Conservation (phyloP, 1,140 invertebrate genomes). For the Lasioglossum baleicum region DNA sequence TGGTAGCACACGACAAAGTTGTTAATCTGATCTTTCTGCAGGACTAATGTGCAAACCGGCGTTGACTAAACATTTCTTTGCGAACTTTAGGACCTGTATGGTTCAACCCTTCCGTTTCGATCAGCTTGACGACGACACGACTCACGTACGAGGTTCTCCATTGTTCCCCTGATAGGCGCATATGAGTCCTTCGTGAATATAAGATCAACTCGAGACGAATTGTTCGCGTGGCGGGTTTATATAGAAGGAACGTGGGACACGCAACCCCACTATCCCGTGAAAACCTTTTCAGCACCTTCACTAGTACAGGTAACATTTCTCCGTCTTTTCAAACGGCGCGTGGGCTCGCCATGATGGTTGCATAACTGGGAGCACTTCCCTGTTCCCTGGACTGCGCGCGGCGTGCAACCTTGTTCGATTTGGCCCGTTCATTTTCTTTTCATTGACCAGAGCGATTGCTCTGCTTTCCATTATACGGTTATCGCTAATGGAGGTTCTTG, state of each 20-base stretch:
- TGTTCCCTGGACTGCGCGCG: neutral
- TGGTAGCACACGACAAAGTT: too few relatives aligned
- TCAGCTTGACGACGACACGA: neutral
- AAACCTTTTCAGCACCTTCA: constrained; percentile 51
- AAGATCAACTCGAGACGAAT: constrained; percentile 38
- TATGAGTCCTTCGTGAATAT: constrained; percentile 25
- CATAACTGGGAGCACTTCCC: constrained; percentile 51
- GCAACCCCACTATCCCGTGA: constrained; percentile 58
- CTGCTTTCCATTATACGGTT: neutral
- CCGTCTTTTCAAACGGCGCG: constrained; percentile 26
- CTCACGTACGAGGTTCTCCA: constrained; percentile 56
- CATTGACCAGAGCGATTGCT: neutral
- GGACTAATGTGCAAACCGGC: too few relatives aligned
- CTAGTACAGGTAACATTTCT: constrained; percentile 32
- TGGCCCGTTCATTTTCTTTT: neutral
- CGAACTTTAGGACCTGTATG: too few relatives aligned
- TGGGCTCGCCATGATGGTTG: constrained; percentile 15
- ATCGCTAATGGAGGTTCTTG: neutral
- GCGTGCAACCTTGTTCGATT: neutral
- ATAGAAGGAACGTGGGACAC: constrained; percentile 52
- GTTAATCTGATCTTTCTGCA: too few relatives aligned
- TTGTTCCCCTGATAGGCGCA: neutral
- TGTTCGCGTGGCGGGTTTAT: constrained; percentile 57
- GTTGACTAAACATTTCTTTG: too few relatives aligned
- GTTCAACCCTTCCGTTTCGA: neutral